Conservation (phyloP, 2,113 vertebrate species). For the Chaetorhynchus papuensis region DNA sequence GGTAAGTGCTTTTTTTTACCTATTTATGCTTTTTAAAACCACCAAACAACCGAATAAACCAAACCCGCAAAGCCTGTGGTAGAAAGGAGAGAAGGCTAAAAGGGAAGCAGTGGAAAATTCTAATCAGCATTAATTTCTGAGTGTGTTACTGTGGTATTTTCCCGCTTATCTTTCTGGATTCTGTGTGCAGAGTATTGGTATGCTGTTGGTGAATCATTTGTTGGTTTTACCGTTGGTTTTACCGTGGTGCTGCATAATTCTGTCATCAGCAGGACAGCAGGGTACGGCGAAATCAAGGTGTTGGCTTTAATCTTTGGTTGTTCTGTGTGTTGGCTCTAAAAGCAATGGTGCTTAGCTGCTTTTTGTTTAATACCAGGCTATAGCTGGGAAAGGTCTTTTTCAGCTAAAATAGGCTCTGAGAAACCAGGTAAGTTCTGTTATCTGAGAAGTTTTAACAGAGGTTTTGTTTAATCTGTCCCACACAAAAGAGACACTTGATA, state of each 20-base stretch:
- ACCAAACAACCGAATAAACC: rapidly evolving
- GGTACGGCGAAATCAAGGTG: neutral
- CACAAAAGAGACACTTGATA: neutral
- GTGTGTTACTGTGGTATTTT: neutral
- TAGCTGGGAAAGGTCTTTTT: neutral
- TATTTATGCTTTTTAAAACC: neutral
- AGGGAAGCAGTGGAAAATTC: neutral
- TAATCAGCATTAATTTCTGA: neutral
- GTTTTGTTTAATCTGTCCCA: neutral
- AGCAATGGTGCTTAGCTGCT: neutral
- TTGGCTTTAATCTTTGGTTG: neutral
- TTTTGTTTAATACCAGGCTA: neutral
- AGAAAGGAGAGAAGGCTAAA: neutral
- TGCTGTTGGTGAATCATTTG: neutral
- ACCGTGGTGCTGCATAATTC: neutral
- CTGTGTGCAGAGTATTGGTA: neutral
- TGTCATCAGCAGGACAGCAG: neutral
- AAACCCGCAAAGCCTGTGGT: neutral
- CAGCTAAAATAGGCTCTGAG: neutral
- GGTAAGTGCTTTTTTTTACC: neutral
- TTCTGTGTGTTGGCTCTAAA: neutral
- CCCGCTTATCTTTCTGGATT: neutral
- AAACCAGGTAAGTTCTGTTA: neutral
- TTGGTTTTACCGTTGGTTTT: neutral
- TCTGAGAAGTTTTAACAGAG: neutral